phyloP scores from a whole-genome alignment of 2,113 vertebrate species.

The Scolopax mira region DNA sequence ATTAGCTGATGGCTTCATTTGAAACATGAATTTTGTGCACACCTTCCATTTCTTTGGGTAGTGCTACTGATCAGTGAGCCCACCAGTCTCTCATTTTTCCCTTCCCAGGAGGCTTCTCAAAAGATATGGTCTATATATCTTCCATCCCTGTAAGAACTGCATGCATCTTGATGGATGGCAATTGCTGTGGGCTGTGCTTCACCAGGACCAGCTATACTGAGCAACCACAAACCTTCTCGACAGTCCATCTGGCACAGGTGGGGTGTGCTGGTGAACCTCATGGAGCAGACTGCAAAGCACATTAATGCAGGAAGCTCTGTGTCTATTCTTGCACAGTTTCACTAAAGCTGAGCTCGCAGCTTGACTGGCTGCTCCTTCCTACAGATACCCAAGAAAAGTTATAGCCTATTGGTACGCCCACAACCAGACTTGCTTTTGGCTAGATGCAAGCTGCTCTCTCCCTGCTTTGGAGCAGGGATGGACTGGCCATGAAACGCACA shows the following conservation, averaged over 20 bases:
- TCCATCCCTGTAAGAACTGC: background rate
- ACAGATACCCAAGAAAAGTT: background rate
- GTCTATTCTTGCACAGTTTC: background rate
- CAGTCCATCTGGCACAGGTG: background rate
- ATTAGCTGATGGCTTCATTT: background rate
- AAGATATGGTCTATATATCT: fast-evolving
- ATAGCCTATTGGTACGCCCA: fast-evolving
- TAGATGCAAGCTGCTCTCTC: background rate
- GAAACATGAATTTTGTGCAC: background rate
- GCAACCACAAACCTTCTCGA: background rate
- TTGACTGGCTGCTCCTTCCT: background rate
- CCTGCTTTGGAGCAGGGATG: background rate
- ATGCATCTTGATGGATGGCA: background rate
- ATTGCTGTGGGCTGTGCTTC: background rate
- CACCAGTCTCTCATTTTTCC: fast-evolving
- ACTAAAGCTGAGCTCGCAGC: background rate
- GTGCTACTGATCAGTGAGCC: background rate
- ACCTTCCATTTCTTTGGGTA: background rate
- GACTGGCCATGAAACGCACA: background rate
- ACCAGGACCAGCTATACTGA: background rate
- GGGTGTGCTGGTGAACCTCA: fast-evolving
- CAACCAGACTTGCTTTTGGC: background rate
- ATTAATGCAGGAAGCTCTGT: background rate
- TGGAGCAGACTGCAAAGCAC: background rate
- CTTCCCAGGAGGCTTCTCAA: background rate